These are phyloP conservation scores for Lepidocyrtinus sp. DNA, from an alignment of 2,888 invertebrate species.

Conservation along the genomic window DNA sequence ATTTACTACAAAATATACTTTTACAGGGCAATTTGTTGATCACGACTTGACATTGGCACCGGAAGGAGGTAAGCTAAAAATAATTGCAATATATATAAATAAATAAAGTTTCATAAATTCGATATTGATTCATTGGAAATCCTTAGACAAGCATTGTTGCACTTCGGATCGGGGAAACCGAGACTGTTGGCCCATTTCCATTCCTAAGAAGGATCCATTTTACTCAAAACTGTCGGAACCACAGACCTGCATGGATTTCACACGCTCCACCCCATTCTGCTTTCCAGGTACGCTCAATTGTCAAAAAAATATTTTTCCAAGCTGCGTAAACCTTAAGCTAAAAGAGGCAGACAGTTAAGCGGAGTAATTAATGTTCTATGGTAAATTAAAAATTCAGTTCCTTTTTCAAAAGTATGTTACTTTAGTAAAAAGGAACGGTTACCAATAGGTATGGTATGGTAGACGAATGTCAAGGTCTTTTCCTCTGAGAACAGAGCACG, in stretches of 20 bases:
- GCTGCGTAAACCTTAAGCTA: no score
- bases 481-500: constrained; percentile 5
- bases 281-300: constrained; percentile 69
- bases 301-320: no score
- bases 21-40: constrained; percentile 62
- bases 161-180: constrained; percentile 52
- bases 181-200: constrained; percentile 66
- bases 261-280: constrained; percentile 67
- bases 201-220: constrained; percentile 65
- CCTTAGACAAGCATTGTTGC: constrained; percentile 59
- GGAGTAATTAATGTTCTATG: not conserved
- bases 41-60: constrained; percentile 67
- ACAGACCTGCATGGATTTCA: constrained; percentile 68
- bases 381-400: not conserved
- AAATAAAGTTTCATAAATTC: constrained; percentile 7
- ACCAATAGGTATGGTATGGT: not conserved
- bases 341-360: no score
- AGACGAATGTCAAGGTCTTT: constrained; percentile 33
- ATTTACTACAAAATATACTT: no score
- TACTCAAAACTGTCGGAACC: constrained; percentile 59
- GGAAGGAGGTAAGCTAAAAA: constrained; percentile 57
- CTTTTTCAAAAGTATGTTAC: not conserved
- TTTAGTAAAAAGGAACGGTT: constrained; percentile 20
- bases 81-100: no score
- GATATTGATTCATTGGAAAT: no score